Base-by-base conservation (phyloP, 2,113 vertebrate genomes). In the Neotoma lepida region DNA sequence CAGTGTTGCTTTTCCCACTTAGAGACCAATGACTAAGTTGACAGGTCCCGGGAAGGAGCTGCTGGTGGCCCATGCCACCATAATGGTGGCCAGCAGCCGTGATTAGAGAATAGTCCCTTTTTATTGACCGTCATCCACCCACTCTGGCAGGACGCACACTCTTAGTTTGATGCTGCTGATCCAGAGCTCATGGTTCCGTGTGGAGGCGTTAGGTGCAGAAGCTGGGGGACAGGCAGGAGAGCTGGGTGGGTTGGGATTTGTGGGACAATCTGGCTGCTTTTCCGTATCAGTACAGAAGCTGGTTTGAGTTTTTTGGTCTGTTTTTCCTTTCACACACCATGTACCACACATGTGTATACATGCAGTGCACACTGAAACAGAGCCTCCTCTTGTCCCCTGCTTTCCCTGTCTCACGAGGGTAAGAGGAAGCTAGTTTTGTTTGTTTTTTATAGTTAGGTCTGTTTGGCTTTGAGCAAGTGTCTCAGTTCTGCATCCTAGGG, bases 91-190 rank as follows among this genome's bases (percentile, higher is more conserved):
- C 64, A 86, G 61, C 94, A 61, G 10, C 90, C 33, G 56, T 89
- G 77, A 80, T 30, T 95, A 89, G 51, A 46, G n/a, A 89, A 56
- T n/a, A 1, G 91, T 97, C 61, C 28, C 89, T 22, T 35, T 86
- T 94, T 94, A 63, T 44, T 97, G 76, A 73, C 77, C 64, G 70
- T 51, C 84, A 35, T 63, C 88, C 56, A 81, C 41, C 90, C 63
- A 88, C 49, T 58, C 18, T 92, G 81, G 7, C 1, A 0, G 71
- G 41, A 68, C 54, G 4, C 1, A 0, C 9, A 71, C 54, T 82
- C 71, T 56, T 86, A 56, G 54, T 24, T 94, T 58, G 82, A 49
- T 88, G 93, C 51, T 46, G 3, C 89, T 78, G 28, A 17, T n/a
- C 63, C 73, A 80, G 15, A 39, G 41, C 88, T 96, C 74, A 35